Evolutionary conservation across 2,797 vertebrate species (phyloP), one percentile per base, ranked within the genome.

Genomic region (Cichlasoma orientale): DNA sequence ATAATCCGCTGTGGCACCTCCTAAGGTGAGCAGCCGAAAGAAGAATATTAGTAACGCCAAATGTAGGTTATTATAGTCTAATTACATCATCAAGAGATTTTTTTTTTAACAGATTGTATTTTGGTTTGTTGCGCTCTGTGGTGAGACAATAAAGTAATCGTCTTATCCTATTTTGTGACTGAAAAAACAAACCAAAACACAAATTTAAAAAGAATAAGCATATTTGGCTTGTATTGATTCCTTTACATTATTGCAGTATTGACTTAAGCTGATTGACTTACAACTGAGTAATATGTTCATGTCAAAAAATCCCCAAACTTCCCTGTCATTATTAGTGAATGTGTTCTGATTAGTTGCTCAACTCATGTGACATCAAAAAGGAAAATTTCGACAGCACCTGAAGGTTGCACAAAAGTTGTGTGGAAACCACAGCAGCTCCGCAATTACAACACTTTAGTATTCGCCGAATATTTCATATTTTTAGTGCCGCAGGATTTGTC

Each of bases 351-450:
- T 19, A 58, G 52, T 53, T 44, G 11, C 5, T 53, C 4, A 18
- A 38, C 2, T 3, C 1, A 2, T 0, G 2, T 38, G 1, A 56
- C 18, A 50, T 25, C 0, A 21, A 69, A 9, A 0, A 1, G 1
- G 1, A 63, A 75, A 86, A 1, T 77, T 81, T 72, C 27, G 12
- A 85, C 55, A 61, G 75, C 19, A 68, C 53, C 0, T 87, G 16
- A 89, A 90, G 2, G 70, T 12, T 70, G 0, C 90, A 82, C 21
- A 2, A 53, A 57, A 66, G 7, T 44, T 71, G 7, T 47, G 4
- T 54, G 47, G 27, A 23, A 11, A 56, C 47, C 3, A 47, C 1
- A 50, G 56, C 53, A 55, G 11, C 19, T 7, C 7, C 29, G 14
- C 7, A n/a, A 7, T 52, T 68, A 19, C 63, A 68, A 31, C 44